A percentile compares a stretch with the other conserved stretches of the same genome.
Evolutionary conservation across 2,888 invertebrate genomes (phyloP).

Genomic region (Conistra vaccinii): DNA sequence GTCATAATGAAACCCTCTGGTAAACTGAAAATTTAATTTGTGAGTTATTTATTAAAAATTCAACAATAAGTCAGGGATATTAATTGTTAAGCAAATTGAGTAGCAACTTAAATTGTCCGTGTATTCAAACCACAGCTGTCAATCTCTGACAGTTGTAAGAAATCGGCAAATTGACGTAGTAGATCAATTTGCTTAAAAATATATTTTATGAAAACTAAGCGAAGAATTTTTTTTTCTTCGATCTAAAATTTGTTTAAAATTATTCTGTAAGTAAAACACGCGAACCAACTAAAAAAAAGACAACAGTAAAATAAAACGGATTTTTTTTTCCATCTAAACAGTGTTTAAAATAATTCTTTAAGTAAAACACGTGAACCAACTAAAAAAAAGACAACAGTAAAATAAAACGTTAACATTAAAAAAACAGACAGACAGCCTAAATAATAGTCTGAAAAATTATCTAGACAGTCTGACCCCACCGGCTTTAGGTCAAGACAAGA

Average conservation of each 20-base stretch:
- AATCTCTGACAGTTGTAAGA: background rate
- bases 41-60: background rate
- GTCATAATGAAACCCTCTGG: conserved; percentile 6
- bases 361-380: background rate
- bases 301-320: background rate
- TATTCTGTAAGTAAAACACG: background rate
- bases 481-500: conserved; percentile 43
- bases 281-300: background rate
- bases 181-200: background rate
- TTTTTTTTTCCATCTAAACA: too few relatives aligned
- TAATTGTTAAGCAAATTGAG: background rate
- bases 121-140: background rate
- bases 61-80: background rate
- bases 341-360: background rate
- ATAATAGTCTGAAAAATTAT: conserved; percentile 1
- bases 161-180: background rate
- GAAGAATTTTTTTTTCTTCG: too few relatives aligned
- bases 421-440: background rate
- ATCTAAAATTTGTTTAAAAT: background rate
- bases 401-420: background rate
- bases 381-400: background rate
- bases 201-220: background rate
- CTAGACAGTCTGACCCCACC: conserved; percentile 38
- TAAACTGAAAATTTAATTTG: background rate
- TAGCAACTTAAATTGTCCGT: background rate